A percentile compares a stretch with the other conserved stretches of the same genome.
Evolutionary conservation across 2,797 vertebrate species (phyloP).

Genomic region (Coccyzus lansbergi): DNA sequence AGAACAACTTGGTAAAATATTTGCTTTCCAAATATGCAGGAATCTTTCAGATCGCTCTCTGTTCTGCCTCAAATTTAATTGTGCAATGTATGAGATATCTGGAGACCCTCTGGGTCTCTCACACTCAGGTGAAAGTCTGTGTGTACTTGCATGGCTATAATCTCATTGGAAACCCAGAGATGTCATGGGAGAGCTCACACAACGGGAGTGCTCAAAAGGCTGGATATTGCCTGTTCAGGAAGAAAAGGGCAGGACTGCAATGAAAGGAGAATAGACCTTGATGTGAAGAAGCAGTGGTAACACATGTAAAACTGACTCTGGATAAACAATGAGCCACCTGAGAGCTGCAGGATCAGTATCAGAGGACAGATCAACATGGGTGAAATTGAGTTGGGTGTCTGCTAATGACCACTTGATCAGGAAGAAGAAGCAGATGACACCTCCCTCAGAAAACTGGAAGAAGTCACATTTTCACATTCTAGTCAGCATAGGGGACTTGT

Average conservation of each 20-base stretch:
- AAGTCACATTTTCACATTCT: not conserved
- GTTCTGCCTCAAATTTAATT: not conserved
- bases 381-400: not conserved
- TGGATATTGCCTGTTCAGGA: not conserved
- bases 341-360: not conserved
- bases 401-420: not conserved
- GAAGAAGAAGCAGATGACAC: not conserved
- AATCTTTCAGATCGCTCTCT: not conserved
- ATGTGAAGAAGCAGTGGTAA: not conserved
- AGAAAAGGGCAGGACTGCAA: not conserved
- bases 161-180: not conserved
- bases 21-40: not conserved
- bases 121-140: not conserved
- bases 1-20: not conserved
- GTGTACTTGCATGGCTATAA: not conserved
- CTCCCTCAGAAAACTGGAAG: not conserved
- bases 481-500: not conserved
- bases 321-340: not conserved
- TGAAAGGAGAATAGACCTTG: not conserved
- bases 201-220: not conserved
- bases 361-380: not conserved
- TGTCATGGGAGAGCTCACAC: not conserved
- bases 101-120: not conserved
- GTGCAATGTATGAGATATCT: not conserved
- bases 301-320: not conserved